A percentile compares a stretch with the other conserved stretches of the same genome.
Conservation (phyloP, 1,140 invertebrate genomes). For the Helicoverpa zea region DNA sequence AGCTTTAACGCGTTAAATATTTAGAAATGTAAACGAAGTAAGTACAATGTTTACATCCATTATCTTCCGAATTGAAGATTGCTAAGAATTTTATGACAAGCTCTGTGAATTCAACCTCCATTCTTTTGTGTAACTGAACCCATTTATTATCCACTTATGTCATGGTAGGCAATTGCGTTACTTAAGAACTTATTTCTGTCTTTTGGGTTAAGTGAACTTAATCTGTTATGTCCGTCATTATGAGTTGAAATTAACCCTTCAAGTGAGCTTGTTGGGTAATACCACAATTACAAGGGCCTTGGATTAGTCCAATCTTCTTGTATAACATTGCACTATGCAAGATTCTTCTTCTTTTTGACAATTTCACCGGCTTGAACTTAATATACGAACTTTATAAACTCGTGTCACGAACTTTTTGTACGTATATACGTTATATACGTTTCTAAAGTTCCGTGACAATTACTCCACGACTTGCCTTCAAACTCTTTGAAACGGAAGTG, state of each 20-base stretch:
- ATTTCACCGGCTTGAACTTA: neutral
- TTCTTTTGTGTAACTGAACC: neutral
- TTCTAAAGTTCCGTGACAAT: neutral
- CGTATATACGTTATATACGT: neutral
- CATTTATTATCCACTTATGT: constrained; percentile 4
- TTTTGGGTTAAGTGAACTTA: constrained; percentile 19
- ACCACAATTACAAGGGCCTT: too few species aligned
- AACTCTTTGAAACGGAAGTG: too few species aligned
- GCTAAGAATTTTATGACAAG: neutral
- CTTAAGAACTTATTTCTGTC: neutral
- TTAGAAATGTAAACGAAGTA: neutral
- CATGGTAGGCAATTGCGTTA: neutral
- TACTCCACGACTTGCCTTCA: neutral
- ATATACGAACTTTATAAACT: neutral
- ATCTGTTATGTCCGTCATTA: neutral
- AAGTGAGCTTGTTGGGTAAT: constrained; percentile 7
- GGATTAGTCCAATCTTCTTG: too few species aligned
- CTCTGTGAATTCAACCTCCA: neutral
- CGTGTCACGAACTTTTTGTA: neutral
- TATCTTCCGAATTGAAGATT: neutral
- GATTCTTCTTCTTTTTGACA: neutral
- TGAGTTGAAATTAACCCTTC: neutral
- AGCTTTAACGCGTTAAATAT: neutral
- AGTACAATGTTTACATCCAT: neutral
- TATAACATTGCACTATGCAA: too few species aligned